phyloP scores from a whole-genome alignment of 2,888 invertebrate genomes.

The Drosophila rellima region DNA sequence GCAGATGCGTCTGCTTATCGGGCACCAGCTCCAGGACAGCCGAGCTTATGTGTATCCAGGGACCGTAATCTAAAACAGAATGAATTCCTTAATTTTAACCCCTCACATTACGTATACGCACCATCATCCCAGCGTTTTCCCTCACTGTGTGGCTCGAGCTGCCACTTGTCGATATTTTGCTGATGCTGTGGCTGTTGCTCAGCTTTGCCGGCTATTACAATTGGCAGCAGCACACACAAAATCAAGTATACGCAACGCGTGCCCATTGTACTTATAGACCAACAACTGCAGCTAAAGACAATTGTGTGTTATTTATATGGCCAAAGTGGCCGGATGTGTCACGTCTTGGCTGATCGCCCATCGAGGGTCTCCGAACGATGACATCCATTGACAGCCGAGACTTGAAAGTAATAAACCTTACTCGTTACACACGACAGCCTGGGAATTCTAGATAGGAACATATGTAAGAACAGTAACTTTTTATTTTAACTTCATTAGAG shows the following conservation, averaged over 20 bases:
- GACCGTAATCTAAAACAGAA: constrained; percentile 57
- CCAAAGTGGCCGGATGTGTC: constrained; percentile 51
- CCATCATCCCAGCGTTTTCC: constrained; percentile 47
- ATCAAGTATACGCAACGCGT: constrained; percentile 28
- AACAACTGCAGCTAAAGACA: background rate
- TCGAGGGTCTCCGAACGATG: constrained; percentile 51
- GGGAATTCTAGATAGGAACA: constrained; percentile 20
- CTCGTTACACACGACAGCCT: constrained; percentile 12
- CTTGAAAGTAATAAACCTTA: background rate
- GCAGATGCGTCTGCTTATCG: constrained; percentile 42
- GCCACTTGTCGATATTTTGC: background rate
- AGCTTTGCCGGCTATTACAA: background rate
- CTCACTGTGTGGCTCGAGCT: background rate
- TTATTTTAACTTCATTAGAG: background rate
- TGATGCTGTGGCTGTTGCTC: background rate
- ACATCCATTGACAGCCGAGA: constrained; percentile 24
- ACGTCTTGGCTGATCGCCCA: constrained; percentile 72
- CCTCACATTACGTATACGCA: constrained; percentile 39
- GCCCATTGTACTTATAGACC: constrained; percentile 45
- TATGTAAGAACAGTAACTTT: background rate
- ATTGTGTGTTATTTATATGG: constrained; percentile 50
- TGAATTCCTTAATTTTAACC: background rate
- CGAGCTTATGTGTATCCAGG: constrained; percentile 72
- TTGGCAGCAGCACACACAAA: constrained; percentile 10
- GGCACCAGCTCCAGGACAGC: constrained; percentile 65